Conservation (phyloP, 35 echinoderm and acorn worm species). For the Ophioderma brevispina region DNA sequence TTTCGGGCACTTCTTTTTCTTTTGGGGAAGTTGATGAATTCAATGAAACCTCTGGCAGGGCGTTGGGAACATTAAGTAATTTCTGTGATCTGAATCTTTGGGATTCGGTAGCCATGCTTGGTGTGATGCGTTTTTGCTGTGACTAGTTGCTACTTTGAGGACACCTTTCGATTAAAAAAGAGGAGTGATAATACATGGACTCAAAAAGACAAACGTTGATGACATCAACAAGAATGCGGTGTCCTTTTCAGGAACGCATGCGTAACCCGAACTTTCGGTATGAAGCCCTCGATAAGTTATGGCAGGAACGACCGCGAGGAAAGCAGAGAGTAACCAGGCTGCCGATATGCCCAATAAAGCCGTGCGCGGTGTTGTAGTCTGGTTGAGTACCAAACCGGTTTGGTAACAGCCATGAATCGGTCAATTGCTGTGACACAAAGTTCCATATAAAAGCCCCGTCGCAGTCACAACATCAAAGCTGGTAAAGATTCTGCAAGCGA, state of each 20-base stretch:
- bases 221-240: background rate
- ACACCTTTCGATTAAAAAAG: background rate
- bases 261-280: background rate
- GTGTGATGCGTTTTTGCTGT: background rate
- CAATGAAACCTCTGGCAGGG: too few species aligned
- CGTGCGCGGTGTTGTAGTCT: conserved; percentile 51
- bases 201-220: background rate
- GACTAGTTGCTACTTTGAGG: background rate
- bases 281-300: background rate
- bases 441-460: conserved; percentile 88
- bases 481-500: conserved; percentile 65
- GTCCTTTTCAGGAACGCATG: background rate
- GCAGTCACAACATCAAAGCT: conserved; percentile 72
- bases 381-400: conserved; percentile 74
- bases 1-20: too few species aligned
- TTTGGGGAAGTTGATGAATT: too few species aligned
- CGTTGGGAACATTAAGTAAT: too few species aligned
- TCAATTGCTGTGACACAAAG: conserved; percentile 83
- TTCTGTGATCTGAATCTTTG: too few species aligned
- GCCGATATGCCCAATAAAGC: conserved; percentile 53
- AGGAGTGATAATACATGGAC: background rate
- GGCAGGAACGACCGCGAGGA: background rate
- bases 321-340: background rate
- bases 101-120: background rate
- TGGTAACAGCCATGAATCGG: conserved; percentile 74